Conservation (phyloP, 2,113 vertebrate genomes). For the Dromiciops gliroides region DNA sequence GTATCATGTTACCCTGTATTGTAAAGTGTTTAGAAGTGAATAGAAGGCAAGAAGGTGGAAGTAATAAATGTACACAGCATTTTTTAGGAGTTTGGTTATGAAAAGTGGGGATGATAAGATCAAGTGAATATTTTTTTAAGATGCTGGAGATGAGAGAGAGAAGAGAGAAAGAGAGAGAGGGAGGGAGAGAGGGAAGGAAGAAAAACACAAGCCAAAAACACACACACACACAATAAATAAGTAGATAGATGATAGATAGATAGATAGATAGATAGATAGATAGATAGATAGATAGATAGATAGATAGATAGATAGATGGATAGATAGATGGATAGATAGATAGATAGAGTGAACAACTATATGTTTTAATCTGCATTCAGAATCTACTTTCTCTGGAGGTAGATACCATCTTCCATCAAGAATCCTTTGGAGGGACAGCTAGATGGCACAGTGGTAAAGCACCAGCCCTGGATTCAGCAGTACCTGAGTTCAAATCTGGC, state of each 20-base stretch:
- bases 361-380: neutral
- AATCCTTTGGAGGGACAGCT: neutral
- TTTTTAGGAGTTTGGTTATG: neutral
- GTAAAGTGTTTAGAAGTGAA: neutral
- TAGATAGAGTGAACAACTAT: neutral
- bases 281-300: no score
- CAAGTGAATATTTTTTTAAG: conserved; percentile 29
- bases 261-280: no score
- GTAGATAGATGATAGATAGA: no score
- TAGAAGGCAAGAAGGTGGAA: neutral
- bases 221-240: no score
- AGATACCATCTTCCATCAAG: neutral
- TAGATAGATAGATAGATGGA: no score
- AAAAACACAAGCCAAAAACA: no score
- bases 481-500: no score
- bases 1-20: neutral
- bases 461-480: no score
- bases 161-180: neutral
- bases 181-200: neutral
- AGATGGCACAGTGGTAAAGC: no score
- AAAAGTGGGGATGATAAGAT: neutral
- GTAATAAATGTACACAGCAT: neutral
- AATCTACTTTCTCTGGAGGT: neutral
- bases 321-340: no score
- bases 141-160: neutral